These are phyloP conservation scores for Zaprionus kolodkinae DNA, from an alignment of 1,140 invertebrate species.

Conservation along the genomic window DNA sequence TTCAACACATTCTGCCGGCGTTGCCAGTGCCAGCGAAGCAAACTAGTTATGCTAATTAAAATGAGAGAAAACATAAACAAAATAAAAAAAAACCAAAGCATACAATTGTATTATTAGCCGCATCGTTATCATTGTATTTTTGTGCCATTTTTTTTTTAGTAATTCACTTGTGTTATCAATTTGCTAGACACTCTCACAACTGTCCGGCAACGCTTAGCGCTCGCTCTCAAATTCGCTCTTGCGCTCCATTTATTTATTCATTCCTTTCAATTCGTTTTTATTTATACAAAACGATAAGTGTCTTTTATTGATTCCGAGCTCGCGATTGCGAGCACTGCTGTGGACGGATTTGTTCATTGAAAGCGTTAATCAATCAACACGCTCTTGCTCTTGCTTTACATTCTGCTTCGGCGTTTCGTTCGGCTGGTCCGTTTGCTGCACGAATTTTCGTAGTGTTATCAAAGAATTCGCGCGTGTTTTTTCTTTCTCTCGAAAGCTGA, in stretches of 20 bases:
- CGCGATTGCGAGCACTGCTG: slow-evolving; percentile 28
- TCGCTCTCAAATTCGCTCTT: slow-evolving; percentile 50
- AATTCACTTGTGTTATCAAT: slow-evolving; percentile 26
- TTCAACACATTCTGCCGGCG: slow-evolving; percentile 56
- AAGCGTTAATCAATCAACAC: slow-evolving; percentile 67
- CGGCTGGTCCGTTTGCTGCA: slow-evolving; percentile 8
- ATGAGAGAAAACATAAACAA: neutral
- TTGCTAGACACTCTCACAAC: neutral
- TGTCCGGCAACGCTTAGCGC: slow-evolving; percentile 59
- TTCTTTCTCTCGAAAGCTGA: slow-evolving; percentile 26
- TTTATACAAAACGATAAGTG: slow-evolving; percentile 62
- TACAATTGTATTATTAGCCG: neutral
- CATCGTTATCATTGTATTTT: neutral
- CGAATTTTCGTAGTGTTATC: slow-evolving; percentile 61
- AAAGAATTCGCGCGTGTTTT: slow-evolving; percentile 52
- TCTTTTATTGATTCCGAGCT: slow-evolving; percentile 62
- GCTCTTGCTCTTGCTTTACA: slow-evolving; percentile 34
- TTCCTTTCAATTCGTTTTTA: slow-evolving; percentile 60
- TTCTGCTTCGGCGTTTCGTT: slow-evolving; percentile 21
- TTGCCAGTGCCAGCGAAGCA: slow-evolving; percentile 24
- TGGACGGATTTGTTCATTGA: slow-evolving; percentile 62
- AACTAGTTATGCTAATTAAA: slow-evolving; percentile 2
- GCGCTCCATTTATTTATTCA: slow-evolving; percentile 56
- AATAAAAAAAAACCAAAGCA: neutral
- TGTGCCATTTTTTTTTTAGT: neutral